Evolutionary conservation across 2,797 vertebrate genomes (phyloP), one percentile per base, ranked within the genome.

Genomic region (Poeciliopsis presidionis): DNA sequence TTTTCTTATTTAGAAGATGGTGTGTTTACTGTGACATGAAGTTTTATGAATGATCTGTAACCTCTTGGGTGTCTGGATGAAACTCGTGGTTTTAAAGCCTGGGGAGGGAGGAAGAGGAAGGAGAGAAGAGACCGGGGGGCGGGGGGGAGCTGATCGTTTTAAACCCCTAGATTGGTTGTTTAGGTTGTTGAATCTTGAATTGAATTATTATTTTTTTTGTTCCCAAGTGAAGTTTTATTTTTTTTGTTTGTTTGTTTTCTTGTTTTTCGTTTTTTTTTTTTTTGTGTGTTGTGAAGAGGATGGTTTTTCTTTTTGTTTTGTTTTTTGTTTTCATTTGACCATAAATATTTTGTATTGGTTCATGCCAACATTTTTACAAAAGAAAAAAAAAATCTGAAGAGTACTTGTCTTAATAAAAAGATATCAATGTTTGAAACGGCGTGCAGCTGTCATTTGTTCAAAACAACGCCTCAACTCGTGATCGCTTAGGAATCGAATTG

Each of bases 341-440:
- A 97, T 97, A 93, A 96, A 95, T 97, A 97, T 97, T 99, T 99
- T 99, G 98, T 99, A 99, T 98, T 95, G 97, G 97, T 97, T 97
- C 96, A 97, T 96, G 96, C 96, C 96, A 97, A 95, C 97, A 98
- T 98, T 99, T 99, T 99, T 99, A 98, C 97, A 98, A 96, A 98
- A 97, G 94, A 81, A 12, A 11, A 13, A 89, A 91, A 97, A 96
- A 97, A 96, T 97, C 96, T 79, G 96, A 98, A 96, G 97, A 97
- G 96, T 98, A 96, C 97, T 97, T 98, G 98, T 98, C 98, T 99
- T 98, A 98, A 99, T 99, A 98, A 99, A 98, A 98, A 97, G 96
- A 96, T 95, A 95, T 99, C 97, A 98, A 99, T 98, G 98, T 99
- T 97, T 96, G 95, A 95, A 96, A 73, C 14, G 47, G n/a, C 25